Base-by-base conservation (phyloP, 2,113 vertebrate species). In the Petrocephalus zakoni region DNA sequence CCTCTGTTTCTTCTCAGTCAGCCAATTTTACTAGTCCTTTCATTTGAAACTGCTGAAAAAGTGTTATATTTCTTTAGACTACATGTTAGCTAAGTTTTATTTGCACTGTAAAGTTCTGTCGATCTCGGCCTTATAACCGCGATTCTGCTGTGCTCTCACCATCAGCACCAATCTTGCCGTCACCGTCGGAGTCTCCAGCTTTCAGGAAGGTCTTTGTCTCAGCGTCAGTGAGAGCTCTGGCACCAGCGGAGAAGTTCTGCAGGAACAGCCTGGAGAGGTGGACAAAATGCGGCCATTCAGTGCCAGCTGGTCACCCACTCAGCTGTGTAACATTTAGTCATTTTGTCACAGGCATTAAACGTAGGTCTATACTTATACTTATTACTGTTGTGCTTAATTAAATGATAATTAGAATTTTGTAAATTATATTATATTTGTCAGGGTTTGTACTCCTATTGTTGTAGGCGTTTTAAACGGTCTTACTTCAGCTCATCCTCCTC, bases 401-500 rank as follows among this genome's bases (percentile, higher is more conserved):
- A 17, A 42, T 19, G 34, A 42, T 37, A 2, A 42, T 78, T 42
- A 78, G 5, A 78, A 78, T 19, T 2, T 19, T 42, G 13, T 78
- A 2, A 78, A 34, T 17, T 78, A 0, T 19, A 42, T 37, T 78
- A 0, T 42, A 6, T 64, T 68, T 29, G 25, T 42, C 68, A 5
- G 13, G 29, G 68, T 78, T 42, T 42, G 72, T 42, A 42, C 17
- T 75, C 13, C 34, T 37, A 19, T 75, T n/a, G 29, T 7, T 75
- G 17, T 49, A 21, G 6, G 37, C 4, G 49, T 83, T 46, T 49
- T 83, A 84, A 25, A n/a, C 3, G 1, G 47, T 89, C 93, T 95
- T 94, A 97, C 97, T 96, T 94, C 55, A 97, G 95, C 90, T 98
- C 96, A 0, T 96, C 96, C 92, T 97, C 96, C 94, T 98, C 96